Percentiles rank a stretch among this genome's conserved stretches.
phyloP scores from a whole-genome alignment of 2,888 invertebrate genomes.

The Microplitis deprimator region DNA sequence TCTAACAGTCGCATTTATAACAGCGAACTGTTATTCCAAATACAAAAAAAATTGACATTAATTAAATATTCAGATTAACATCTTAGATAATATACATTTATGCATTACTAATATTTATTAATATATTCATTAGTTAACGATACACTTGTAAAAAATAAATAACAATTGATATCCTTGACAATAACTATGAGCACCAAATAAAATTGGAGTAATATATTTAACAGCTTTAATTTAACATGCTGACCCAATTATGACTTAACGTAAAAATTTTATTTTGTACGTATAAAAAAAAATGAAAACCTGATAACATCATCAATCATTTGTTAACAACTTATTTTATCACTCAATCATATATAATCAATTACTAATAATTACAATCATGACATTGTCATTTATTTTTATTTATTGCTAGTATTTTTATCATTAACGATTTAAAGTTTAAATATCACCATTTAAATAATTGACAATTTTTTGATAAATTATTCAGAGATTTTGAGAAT shows the following conservation, averaged over 20 bases:
- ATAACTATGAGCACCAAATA: constrained; percentile 25
- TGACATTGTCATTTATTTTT: constrained; percentile 20
- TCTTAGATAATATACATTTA: background rate
- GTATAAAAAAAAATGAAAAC: constrained; percentile 12
- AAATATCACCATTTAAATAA: background rate
- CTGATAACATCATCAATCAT: background rate
- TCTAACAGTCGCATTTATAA: constrained; percentile 15
- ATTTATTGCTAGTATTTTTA: constrained; percentile 20
- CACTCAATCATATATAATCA: constrained; percentile 20
- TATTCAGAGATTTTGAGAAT: too few species aligned
- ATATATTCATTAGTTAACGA: constrained; percentile 31
- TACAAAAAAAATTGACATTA: constrained; percentile 1
- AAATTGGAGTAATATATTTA: constrained; percentile 15
- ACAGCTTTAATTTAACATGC: constrained; percentile 8
- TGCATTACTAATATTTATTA: constrained; percentile 25
- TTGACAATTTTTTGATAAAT: background rate
- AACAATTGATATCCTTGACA: constrained; percentile 4
- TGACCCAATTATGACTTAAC: constrained; percentile 20
- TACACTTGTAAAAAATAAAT: constrained; percentile 12
- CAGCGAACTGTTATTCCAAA: constrained; percentile 2
- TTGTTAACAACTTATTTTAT: background rate
- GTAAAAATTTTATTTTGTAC: constrained; percentile 16
- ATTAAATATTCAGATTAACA: background rate
- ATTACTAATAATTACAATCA: constrained; percentile 22
- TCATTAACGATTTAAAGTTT: background rate